Evolutionary conservation across 2,888 invertebrate species (phyloP), one percentile per base, ranked within the genome.

Genomic region (Xylocampa areola): DNA sequence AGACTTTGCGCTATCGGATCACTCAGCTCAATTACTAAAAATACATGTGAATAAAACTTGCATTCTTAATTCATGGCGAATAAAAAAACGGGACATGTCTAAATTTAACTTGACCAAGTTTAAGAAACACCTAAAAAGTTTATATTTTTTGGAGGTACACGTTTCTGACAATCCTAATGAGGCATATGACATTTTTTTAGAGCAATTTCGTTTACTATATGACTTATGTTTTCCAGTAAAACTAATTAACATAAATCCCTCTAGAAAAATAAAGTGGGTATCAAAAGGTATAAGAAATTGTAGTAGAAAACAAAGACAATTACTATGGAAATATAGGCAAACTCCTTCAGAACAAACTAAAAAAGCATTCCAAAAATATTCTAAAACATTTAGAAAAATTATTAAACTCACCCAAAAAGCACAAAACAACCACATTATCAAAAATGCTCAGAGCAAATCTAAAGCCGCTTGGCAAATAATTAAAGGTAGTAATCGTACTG

Each of bases 251-350:
- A 13, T 30, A 7, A 30, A 7, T 13, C 6, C 30, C 4, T 13
- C 13, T 7, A 30, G 13, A 4, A 30, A 30, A 30, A 30, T 13
- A 6, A 13, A 30, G 7, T 30, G 30, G 30, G 13, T 30, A 13
- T 30, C 30, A 30, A 29, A 29, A 29, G 29, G 29, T 29, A 29
- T 29, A n/a, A 10, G 29, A 29, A 29, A n/a, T n/a, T 29, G 29
- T 29, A 29, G 29, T n/a, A 29, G n/a, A n/a, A 29, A n/a, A 29
- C 29, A 29, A 29, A 10, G 29, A 1, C 29, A 29, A n/a, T n/a
- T 29, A 10, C 10, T 27, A 27, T 27, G 29, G 29, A 10, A 29
- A 29, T n/a, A n/a, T n/a, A n/a, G n/a, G n/a, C n/a, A 25, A n/a
- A n/a, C n/a, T n/a, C n/a, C n/a, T n/a, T n/a, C n/a, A n/a, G n/a